A percentile compares a stretch with the other conserved stretches of the same genome.
These are phyloP conservation scores for Lagopus muta DNA, from an alignment of 2,113 vertebrate species.

Conservation along the genomic window DNA sequence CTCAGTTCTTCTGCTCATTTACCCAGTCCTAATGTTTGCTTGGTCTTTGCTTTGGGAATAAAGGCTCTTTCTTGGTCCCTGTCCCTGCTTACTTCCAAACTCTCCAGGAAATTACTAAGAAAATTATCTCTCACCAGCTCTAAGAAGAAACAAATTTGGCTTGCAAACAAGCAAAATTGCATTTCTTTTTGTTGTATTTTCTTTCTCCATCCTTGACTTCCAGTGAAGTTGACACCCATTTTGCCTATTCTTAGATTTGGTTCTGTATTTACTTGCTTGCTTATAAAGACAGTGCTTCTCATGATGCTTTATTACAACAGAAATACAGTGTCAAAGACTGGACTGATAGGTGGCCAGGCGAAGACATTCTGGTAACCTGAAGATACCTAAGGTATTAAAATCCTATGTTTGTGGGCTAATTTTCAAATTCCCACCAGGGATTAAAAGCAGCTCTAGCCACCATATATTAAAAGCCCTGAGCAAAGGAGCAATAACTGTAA, in stretches of 20 bases:
- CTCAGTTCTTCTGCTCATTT: not conserved
- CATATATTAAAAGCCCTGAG: not conserved
- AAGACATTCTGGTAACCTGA: not conserved
- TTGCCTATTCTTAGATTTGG: not conserved
- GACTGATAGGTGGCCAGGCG: not conserved
- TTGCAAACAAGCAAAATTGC: not conserved
- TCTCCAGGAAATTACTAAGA: not conserved
- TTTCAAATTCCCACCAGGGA: not conserved
- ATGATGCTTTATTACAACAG: not conserved
- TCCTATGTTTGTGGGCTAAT: not conserved
- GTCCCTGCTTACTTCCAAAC: not conserved
- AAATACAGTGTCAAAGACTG: not conserved
- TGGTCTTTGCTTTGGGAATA: not conserved
- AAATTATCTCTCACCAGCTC: not conserved
- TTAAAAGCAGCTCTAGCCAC: not conserved
- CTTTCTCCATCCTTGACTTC: not conserved
- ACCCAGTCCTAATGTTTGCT: not conserved
- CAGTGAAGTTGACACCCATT: not conserved
- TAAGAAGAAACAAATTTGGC: not conserved
- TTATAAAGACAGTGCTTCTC: not conserved
- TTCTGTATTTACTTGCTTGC: not conserved
- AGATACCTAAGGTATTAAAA: not conserved
- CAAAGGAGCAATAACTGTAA: rapidly evolving
- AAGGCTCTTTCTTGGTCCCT: not conserved
- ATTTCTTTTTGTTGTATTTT: not conserved